Evolutionary conservation across 2,888 invertebrate species (phyloP).

Genomic region (Latrodectus hesperus): DNA sequence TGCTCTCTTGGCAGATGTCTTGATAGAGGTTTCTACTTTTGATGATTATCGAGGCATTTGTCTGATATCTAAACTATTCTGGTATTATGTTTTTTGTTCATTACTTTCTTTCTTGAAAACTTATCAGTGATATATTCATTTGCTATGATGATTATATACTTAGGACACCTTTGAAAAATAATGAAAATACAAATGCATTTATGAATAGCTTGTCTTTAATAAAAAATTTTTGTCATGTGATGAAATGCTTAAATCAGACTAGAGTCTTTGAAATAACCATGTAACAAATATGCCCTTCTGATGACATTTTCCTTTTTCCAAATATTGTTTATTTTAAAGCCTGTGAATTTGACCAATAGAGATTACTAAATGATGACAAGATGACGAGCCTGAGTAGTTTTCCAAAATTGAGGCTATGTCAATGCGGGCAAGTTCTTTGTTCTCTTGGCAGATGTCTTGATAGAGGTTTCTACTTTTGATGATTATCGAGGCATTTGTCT

Average conservation of each 20-base stretch:
- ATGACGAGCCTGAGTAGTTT: constrained; percentile 27
- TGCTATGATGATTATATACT: too few relatives aligned
- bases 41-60: constrained; percentile 30
- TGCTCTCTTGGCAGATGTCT: constrained; percentile 15
- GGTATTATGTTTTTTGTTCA: too few relatives aligned
- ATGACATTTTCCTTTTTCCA: background rate
- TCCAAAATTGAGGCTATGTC: background rate
- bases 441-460: background rate
- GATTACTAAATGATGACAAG: constrained; percentile 10
- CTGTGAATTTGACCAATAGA: too few relatives aligned
- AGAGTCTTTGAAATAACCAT: constrained; percentile 42
- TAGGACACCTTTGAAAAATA: too few relatives aligned
- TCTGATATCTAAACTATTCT: constrained; percentile 6
- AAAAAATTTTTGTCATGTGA: background rate
- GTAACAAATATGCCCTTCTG: constrained; percentile 53
- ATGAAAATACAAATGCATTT: too few relatives aligned
- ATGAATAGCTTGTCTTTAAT: too few relatives aligned
- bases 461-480: background rate
- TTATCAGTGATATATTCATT: too few relatives aligned
- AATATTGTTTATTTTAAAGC: too few relatives aligned
- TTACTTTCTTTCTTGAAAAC: too few relatives aligned
- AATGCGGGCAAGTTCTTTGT: constrained; percentile 29
- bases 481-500: constrained; percentile 32
- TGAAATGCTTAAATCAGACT: constrained; percentile 59
- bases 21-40: background rate